These are phyloP conservation scores for Tenthredo mesomela DNA, from an alignment of 2,888 invertebrate genomes.

Conservation along the genomic window DNA sequence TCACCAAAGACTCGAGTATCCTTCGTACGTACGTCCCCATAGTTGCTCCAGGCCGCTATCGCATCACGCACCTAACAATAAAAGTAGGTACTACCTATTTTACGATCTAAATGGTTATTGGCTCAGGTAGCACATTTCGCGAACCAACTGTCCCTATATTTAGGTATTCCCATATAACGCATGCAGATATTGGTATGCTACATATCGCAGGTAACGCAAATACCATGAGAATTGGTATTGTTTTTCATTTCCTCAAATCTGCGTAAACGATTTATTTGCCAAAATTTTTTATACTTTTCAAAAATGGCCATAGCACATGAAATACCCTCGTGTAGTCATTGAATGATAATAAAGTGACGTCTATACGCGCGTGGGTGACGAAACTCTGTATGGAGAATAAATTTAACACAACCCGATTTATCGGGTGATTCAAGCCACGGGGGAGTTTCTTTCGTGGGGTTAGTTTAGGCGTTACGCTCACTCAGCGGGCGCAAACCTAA, in stretches of 20 bases:
- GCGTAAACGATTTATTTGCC: background rate
- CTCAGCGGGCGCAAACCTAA: slow-evolving; percentile 44
- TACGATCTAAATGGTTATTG: slow-evolving; percentile 14
- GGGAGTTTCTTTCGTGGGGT: slow-evolving; percentile 33
- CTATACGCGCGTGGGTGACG: background rate
- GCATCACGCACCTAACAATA: slow-evolving; percentile 3
- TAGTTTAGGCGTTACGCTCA: slow-evolving; percentile 41
- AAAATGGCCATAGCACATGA: background rate
- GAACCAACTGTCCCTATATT: background rate
- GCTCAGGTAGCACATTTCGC: slow-evolving; percentile 6
- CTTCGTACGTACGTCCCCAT: background rate
- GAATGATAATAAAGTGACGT: background rate
- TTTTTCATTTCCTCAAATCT: background rate
- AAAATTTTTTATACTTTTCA: background rate
- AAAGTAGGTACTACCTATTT: background rate
- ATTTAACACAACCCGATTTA: slow-evolving; percentile 9
- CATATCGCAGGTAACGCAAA: background rate
- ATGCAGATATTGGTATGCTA: background rate
- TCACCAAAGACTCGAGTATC: background rate
- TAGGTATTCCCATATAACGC: background rate
- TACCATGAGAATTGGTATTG: background rate
- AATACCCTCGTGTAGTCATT: background rate
- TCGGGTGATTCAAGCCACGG: slow-evolving; percentile 33
- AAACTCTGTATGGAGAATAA: slow-evolving; percentile 3
- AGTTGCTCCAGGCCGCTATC: background rate